These are phyloP conservation scores for Collichthys lucidus DNA, from an alignment of 2,113 vertebrate genomes.

Conservation along the genomic window DNA sequence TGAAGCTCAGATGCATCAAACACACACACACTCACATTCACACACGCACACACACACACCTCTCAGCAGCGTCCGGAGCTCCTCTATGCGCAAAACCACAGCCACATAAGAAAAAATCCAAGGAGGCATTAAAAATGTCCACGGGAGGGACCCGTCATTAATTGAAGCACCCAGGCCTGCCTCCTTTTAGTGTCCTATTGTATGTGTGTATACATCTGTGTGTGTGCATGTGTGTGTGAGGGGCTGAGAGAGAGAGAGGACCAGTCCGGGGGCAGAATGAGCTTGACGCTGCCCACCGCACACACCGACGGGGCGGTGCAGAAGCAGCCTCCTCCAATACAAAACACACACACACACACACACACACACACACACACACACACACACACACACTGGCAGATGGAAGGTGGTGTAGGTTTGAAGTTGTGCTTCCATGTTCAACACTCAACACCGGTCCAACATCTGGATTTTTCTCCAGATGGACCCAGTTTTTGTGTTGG, in stretches of 20 bases:
- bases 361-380: constrained; percentile 7
- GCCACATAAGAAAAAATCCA: constrained; percentile 53
- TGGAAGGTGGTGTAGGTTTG: background rate
- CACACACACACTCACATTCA: too few species aligned
- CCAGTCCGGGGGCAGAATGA: constrained; percentile 51
- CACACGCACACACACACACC: constrained; percentile 10
- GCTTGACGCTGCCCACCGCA: constrained; percentile 40
- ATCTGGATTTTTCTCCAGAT: constrained; percentile 14
- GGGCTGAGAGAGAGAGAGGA: constrained; percentile 42
- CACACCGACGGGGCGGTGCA: constrained; percentile 65
- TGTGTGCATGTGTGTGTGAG: constrained; percentile 8
- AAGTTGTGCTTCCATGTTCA: background rate
- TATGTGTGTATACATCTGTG: background rate
- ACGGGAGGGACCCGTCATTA: constrained; percentile 56
- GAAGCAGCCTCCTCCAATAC: constrained; percentile 23
- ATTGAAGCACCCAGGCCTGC: constrained; percentile 48
- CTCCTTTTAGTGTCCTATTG: constrained; percentile 25
- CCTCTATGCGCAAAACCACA: constrained; percentile 51
- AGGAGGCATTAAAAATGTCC: constrained; percentile 63
- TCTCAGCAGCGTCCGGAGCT: constrained; percentile 28
- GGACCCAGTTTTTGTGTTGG: constrained; percentile 1
- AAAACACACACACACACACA: constrained; percentile 2
- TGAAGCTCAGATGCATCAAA: background rate
- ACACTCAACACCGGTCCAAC: constrained; percentile 4
- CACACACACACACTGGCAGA: background rate